Evolutionary conservation across 2,797 vertebrate genomes (phyloP).

Genomic region (Sebastolobus altivelis): DNA sequence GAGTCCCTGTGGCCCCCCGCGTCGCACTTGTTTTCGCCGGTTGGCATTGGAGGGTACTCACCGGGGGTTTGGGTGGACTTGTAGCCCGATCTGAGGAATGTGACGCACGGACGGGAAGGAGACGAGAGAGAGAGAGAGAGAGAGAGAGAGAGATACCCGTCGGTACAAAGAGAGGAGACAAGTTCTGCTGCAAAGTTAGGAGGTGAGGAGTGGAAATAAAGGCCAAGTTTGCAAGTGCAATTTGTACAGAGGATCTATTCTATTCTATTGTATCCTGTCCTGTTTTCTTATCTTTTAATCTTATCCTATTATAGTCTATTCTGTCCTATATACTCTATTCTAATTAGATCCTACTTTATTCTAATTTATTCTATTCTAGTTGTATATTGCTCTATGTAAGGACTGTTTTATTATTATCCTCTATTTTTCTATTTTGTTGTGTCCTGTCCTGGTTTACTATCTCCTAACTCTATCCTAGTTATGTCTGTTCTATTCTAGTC

Average conservation of each 20-base stretch:
- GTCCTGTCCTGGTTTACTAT: neutral
- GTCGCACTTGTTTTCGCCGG: neutral
- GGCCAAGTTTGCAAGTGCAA: slow-evolving; percentile 16
- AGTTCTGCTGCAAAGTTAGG: slow-evolving; percentile 46
- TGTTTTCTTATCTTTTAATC: neutral
- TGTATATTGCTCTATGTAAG: neutral
- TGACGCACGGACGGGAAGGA: slow-evolving; percentile 53
- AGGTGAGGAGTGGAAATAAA: slow-evolving; percentile 61
- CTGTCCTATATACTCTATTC: neutral
- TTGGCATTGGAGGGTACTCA: slow-evolving; percentile 23
- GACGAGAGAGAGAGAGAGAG: slow-evolving; percentile 10
- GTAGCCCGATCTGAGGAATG: slow-evolving; percentile 67
- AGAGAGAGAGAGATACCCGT: slow-evolving; percentile 8
- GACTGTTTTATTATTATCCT: neutral
- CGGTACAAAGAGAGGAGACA: slow-evolving; percentile 14
- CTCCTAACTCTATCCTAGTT: neutral
- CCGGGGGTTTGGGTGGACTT: slow-evolving; percentile 50
- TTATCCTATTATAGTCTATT: neutral
- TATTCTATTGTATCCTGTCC: neutral
- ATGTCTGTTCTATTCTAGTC: neutral
- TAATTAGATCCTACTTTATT: neutral
- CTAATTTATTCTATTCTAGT: neutral
- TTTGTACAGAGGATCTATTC: neutral
- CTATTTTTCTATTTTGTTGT: neutral
- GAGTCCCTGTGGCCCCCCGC: slow-evolving; percentile 9